Base-by-base conservation (phyloP, 2,888 invertebrate species). In the Calliopum simillimum region DNA sequence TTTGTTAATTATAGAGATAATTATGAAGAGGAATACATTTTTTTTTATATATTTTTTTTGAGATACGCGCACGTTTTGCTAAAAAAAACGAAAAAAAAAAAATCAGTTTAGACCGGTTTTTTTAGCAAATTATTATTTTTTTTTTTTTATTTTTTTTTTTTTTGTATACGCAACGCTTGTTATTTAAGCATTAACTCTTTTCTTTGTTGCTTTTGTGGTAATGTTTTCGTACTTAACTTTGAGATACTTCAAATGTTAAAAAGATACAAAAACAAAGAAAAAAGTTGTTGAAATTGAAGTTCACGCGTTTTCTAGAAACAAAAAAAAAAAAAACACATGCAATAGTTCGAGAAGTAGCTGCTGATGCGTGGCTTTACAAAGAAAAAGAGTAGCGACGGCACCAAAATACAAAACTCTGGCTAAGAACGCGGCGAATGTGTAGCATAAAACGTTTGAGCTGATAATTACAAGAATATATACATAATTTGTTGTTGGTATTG, bases 91-190 rank as follows among this genome's bases (percentile, higher is more conserved):
- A 49, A 49, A 64, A 71, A 66, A 61, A 68, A 64, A 64, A 49
- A 49, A 55, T 47, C 44, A 59, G 53, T 69, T 51, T 8, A 23
- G 47, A 33, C 72, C 71, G 68, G 53, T 70, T 61, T 44, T 68
- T 63, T 73, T 67, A 55, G 69, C 41, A 76, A 75, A 76, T 77
- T 76, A 75, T 74, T 61, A 44, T 58, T 43, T 58, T 16, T 69
- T 67, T 64, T 68, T 62, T 75, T 76, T 72, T 66, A 56, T 69
- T 74, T 33, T 69, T 67, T 64, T 68, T 62, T 75, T 76, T 72
- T 66, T 58, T 69, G 73, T 33, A 65, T 71, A 70, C 63, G 33
- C 33, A 33, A 33, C 33, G 8, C 33, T 33, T 33, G 33, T 33
- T 33, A 33, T 33, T 33, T 33, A 5, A 33, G 33, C 33, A 33